A percentile compares a stretch with the other conserved stretches of the same genome.
Conservation (phyloP, 2,113 vertebrate species). For the Sula dactylatra region DNA sequence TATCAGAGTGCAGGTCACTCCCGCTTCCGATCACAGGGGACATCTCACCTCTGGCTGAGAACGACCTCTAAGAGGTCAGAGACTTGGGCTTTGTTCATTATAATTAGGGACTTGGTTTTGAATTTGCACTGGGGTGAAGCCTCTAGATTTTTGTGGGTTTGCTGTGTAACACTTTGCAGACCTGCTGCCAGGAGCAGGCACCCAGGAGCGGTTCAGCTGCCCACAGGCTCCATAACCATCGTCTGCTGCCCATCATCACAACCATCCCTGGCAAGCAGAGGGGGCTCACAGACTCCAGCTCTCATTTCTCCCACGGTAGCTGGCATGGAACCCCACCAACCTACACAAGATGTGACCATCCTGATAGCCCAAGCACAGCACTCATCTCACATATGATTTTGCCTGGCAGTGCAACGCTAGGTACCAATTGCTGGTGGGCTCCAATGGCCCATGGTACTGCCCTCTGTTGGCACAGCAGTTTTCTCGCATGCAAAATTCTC, state of each 20-base stretch:
- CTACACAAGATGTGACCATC: neutral
- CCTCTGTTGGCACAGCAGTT: neutral
- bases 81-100: neutral
- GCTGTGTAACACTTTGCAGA: neutral
- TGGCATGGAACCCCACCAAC: neutral
- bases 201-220: neutral
- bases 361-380: neutral
- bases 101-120: neutral
- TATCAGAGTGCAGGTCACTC: neutral
- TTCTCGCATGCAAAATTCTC: neutral
- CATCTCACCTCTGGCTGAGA: neutral
- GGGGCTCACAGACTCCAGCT: neutral
- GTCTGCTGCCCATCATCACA: neutral
- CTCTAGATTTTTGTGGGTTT: neutral
- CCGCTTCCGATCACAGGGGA: neutral
- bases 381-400: fast-evolving
- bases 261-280: neutral
- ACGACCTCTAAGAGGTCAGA: neutral
- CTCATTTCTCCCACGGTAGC: neutral
- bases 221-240: neutral
- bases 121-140: neutral
- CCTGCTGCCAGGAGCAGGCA: neutral
- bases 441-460: neutral
- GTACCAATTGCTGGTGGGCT: neutral
- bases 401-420: fast-evolving